Evolutionary conservation across 2,888 invertebrate genomes (phyloP), one percentile per base, ranked within the genome.

Genomic region (Torymus aiolomorphi): DNA sequence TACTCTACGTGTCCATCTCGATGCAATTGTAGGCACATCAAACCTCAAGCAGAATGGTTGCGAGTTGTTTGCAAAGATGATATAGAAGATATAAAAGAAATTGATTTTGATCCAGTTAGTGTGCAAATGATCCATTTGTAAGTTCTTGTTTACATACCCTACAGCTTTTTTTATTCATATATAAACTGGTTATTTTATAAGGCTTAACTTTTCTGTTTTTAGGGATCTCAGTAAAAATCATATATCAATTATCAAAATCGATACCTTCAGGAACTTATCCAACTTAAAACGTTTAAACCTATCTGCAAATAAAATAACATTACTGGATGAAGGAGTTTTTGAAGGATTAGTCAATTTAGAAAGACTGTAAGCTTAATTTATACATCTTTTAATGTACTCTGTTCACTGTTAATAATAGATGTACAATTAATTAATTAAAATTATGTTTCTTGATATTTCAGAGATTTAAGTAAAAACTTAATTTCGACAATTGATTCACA

Each of bases 401-500:
- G 8, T 42, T 42, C 0, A 8, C 42, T 42, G 8, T 42, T 42
- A 42, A 42, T 8, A 42, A 42, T 42, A 42, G 8, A 42, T 42
- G 42, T 42, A 42, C 42, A 8, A 31, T 42, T 42, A 42, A 42
- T 42, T 42, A 42, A 42, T 42, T 42, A 66, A 63, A 18, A 13
- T 54, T 52, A 12, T 18, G 42, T 42, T 42, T 42, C 42, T 66
- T 70, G 49, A 61, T 73, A 24, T 86, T 89, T 91, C 91, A 95
- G 96, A 86, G 96, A 97, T 91, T 91, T 97, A 72, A 96, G 95
- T 88, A 94, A 93, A 87, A 97, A 97, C 89, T 93, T 94, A 84
- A 95, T 97, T 87, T 92, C 93, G 63, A 91, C 92, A 18, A 93
- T 97, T 85, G 94, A 95, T 84, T 93, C 94, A 3, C 93, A 94